A percentile compares a stretch with the other conserved stretches of the same genome.
These are phyloP conservation scores for Acronicta leporina DNA, from an alignment of 2,888 invertebrate genomes.

Conservation along the genomic window DNA sequence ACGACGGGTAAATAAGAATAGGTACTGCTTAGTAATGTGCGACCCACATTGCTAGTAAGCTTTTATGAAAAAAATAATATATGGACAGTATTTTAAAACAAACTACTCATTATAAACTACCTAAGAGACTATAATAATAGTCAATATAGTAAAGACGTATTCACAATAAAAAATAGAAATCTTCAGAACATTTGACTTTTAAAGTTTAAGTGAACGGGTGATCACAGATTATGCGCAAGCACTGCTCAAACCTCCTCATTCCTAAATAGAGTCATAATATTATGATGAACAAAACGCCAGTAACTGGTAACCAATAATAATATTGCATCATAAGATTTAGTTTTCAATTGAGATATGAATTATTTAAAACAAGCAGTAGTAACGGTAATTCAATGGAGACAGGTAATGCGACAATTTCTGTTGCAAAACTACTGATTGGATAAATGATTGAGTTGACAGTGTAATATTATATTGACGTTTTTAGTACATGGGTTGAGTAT, in stretches of 20 bases:
- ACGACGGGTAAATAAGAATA: too few relatives aligned
- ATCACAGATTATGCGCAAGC: constrained; percentile 26
- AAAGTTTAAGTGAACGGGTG: constrained; percentile 5
- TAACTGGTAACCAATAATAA: constrained; percentile 19
- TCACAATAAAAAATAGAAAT: neutral
- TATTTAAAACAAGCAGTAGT: constrained; percentile 39
- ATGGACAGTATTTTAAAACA: too few relatives aligned
- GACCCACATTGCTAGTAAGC: too few relatives aligned
- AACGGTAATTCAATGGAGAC: constrained; percentile 28
- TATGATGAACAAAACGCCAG: constrained; percentile 27
- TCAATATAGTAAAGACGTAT: too few relatives aligned
- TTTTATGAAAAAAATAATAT: too few relatives aligned
- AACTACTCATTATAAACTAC: too few relatives aligned
- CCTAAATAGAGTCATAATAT: constrained; percentile 34
- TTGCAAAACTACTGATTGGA: constrained; percentile 16
- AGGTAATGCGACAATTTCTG: constrained; percentile 36
- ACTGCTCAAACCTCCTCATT: constrained; percentile 18
- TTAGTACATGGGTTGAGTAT: neutral
- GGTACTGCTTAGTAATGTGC: too few relatives aligned
- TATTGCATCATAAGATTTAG: constrained; percentile 36
- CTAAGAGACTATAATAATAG: too few relatives aligned
- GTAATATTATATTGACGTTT: constrained; percentile 16
- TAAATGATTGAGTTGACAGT: constrained; percentile 28
- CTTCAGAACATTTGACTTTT: constrained; percentile 10
- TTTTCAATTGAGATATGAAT: constrained; percentile 50